phyloP scores from a whole-genome alignment of 2,888 invertebrate genomes.

The Tridacna crocea region DNA sequence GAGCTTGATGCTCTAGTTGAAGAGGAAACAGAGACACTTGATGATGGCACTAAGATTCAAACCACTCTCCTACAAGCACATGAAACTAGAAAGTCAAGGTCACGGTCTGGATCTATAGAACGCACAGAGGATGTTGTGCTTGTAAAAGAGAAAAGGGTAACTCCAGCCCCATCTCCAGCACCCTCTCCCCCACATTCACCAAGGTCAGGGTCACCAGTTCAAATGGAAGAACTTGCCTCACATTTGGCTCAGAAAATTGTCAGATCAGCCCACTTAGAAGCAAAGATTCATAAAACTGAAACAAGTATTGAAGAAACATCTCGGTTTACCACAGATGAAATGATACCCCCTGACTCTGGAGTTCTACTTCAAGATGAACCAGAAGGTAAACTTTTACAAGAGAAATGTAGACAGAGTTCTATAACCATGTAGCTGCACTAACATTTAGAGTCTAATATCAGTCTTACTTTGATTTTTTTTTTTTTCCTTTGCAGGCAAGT shows the following conservation, averaged over 20 bases:
- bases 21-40: slow-evolving; percentile 64
- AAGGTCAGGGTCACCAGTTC: slow-evolving; percentile 61
- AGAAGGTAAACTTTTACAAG: slow-evolving; percentile 17
- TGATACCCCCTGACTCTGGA: slow-evolving; percentile 35
- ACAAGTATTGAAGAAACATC: slow-evolving; percentile 57
- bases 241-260: slow-evolving; percentile 62
- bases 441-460: neutral
- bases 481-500: too few relatives aligned
- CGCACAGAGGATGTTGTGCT: slow-evolving; percentile 42
- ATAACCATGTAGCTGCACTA: neutral
- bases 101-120: slow-evolving; percentile 70
- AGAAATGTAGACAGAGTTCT: neutral
- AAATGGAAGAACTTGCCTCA: slow-evolving; percentile 50
- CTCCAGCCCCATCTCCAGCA: slow-evolving; percentile 51
- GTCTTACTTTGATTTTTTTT: too few relatives aligned
- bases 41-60: slow-evolving; percentile 68
- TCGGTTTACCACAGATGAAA: slow-evolving; percentile 42
- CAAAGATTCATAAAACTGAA: slow-evolving; percentile 48
- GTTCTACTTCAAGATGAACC: slow-evolving; percentile 8
- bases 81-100: slow-evolving; percentile 61
- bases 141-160: slow-evolving; percentile 49
- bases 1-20: slow-evolving; percentile 62
- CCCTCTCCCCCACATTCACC: slow-evolving; percentile 62
- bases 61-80: slow-evolving; percentile 65
- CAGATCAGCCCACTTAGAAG: slow-evolving; percentile 60